Percentiles rank a stretch among this genome's conserved stretches.
Conservation (phyloP, 2,888 invertebrate species). For the Aphidius colemani region DNA sequence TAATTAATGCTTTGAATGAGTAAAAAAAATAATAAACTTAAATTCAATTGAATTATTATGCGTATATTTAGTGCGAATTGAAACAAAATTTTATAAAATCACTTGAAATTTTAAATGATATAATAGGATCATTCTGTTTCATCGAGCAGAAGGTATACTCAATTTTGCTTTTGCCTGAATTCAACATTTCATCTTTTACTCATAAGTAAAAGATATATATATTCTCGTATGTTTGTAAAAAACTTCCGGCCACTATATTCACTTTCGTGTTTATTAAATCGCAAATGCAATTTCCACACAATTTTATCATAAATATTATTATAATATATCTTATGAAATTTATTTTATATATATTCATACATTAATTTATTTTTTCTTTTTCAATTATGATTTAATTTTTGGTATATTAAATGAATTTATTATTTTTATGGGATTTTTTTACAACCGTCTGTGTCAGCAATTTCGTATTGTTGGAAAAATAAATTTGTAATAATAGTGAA, state of each 20-base stretch:
- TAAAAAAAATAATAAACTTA: background rate
- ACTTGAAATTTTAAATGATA: conserved; percentile 26
- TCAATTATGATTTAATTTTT: background rate
- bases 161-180: conserved; percentile 6
- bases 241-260: conserved; percentile 6
- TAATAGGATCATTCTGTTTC: conserved; percentile 29
- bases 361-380: conserved; percentile 13
- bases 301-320: too few species aligned
- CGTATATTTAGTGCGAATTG: background rate
- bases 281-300: background rate
- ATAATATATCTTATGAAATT: too few species aligned
- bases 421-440: background rate
- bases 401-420: background rate
- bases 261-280: conserved; percentile 18
- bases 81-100: conserved; percentile 18
- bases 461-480: background rate
- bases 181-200: conserved; percentile 15
- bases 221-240: conserved; percentile 4
- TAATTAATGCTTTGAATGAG: background rate
- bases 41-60: background rate
- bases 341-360: too few species aligned
- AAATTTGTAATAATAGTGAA: background rate
- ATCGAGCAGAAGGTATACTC: conserved; percentile 27
- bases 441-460: background rate
- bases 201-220: background rate